Conservation (phyloP, 2,797 vertebrate species). For the Pachyuromys duprasi region DNA sequence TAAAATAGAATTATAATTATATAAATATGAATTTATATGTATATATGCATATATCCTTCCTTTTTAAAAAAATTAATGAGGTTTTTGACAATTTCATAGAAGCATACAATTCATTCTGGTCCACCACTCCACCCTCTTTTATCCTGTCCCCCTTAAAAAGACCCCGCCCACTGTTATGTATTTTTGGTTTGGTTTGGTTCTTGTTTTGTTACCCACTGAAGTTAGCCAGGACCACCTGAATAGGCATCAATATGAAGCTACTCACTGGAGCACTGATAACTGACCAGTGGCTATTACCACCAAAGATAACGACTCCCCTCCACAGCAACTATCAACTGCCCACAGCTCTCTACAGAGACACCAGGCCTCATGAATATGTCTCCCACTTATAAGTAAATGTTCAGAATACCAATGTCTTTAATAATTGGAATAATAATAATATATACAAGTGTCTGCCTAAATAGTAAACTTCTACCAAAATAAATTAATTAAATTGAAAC, state of each 20-base stretch:
- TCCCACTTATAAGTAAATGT: not conserved
- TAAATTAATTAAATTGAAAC: conserved; percentile 2
- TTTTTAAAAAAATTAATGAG: not conserved
- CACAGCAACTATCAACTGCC: not conserved
- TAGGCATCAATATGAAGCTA: not conserved
- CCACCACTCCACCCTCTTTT: not conserved
- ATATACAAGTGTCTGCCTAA: not conserved
- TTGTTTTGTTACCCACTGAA: not conserved
- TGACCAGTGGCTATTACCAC: not conserved
- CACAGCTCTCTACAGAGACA: not conserved
- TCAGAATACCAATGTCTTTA: not conserved
- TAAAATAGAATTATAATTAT: not conserved
- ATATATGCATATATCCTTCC: not conserved
- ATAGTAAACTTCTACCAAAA: not conserved
- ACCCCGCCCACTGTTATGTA: not conserved
- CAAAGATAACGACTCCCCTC: not conserved
- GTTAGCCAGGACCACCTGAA: not conserved
- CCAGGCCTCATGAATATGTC: not conserved
- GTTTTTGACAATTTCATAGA: not conserved
- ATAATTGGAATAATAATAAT: not conserved
- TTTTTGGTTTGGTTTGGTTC: not conserved
- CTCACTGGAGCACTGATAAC: not conserved
- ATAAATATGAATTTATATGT: not conserved
- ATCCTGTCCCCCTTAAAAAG: not conserved
- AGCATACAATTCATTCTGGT: not conserved